Conservation (phyloP, 1,140 invertebrate species). For the Watersipora subatra region DNA sequence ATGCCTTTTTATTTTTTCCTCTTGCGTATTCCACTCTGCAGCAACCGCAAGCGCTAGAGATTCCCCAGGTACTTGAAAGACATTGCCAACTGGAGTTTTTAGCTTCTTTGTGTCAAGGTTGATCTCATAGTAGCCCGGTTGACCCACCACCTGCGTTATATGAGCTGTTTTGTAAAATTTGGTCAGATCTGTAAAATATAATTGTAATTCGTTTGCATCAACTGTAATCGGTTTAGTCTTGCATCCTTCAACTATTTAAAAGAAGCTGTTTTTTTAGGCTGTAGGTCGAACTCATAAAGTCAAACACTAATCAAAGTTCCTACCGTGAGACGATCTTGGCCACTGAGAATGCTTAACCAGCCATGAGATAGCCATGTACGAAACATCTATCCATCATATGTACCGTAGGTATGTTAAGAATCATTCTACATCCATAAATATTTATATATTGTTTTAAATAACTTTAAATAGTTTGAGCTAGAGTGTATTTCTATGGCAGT, state of each 20-base stretch:
- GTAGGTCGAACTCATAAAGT: too few species aligned
- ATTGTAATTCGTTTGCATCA: slow-evolving; percentile 6
- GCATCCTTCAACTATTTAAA: slow-evolving; percentile 22
- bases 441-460: too few species aligned
- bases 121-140: slow-evolving; percentile 51
- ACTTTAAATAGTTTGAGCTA: too few species aligned
- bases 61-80: slow-evolving; percentile 66
- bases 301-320: too few species aligned
- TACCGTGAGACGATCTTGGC: too few species aligned
- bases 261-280: slow-evolving; percentile 62
- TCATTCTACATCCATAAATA: too few species aligned
- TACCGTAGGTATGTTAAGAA: too few species aligned
- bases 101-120: slow-evolving; percentile 67
- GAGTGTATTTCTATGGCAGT: too few species aligned
- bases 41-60: slow-evolving; percentile 77
- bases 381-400: too few species aligned
- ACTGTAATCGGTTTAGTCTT: background rate
- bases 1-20: slow-evolving; percentile 57
- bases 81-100: slow-evolving; percentile 68
- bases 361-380: too few species aligned
- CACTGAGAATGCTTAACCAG: too few species aligned
- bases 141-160: slow-evolving; percentile 45
- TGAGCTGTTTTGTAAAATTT: slow-evolving; percentile 57
- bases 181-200: slow-evolving; percentile 16
- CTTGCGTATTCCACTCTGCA: slow-evolving; percentile 74